Conservation (phyloP, 2,113 vertebrate genomes). For the Dasyprocta punctata region DNA sequence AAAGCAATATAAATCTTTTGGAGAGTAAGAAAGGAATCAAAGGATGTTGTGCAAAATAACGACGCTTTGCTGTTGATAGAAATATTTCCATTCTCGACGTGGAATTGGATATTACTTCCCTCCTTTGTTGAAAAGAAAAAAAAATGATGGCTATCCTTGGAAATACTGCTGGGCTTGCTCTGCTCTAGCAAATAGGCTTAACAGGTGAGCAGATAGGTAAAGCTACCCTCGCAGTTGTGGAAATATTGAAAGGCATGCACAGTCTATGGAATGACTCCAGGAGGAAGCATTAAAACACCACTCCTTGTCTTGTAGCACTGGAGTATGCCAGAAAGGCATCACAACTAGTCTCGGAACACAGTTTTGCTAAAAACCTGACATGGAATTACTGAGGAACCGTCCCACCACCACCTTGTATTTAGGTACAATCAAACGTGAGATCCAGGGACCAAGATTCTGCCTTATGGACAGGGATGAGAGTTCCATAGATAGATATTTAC, state of each 20-base stretch:
- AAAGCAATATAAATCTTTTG: neutral
- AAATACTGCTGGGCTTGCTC: neutral
- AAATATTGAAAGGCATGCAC: neutral
- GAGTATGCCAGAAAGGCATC: neutral
- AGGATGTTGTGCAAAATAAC: neutral
- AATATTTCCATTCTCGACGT: neutral
- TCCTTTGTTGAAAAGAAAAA: neutral
- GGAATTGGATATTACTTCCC: neutral
- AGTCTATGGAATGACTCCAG: neutral
- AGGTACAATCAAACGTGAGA: neutral
- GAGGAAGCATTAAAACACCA: neutral
- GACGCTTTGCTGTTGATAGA: neutral
- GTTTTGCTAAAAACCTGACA: neutral
- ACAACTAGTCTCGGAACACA: neutral
- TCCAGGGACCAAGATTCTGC: neutral
- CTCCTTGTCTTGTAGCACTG: neutral
- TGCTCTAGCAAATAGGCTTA: neutral
- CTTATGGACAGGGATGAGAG: neutral
- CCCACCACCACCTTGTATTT: neutral
- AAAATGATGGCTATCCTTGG: neutral
- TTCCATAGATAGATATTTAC: neutral
- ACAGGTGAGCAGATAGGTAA: neutral
- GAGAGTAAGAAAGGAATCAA: neutral
- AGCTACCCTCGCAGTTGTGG: neutral
- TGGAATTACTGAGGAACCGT: neutral